Percentiles rank a stretch among this genome's conserved stretches.
These are phyloP conservation scores for Trachythela sp. DNA, from an alignment of 64 coral and sea anemone genomes.

Conservation along the genomic window DNA sequence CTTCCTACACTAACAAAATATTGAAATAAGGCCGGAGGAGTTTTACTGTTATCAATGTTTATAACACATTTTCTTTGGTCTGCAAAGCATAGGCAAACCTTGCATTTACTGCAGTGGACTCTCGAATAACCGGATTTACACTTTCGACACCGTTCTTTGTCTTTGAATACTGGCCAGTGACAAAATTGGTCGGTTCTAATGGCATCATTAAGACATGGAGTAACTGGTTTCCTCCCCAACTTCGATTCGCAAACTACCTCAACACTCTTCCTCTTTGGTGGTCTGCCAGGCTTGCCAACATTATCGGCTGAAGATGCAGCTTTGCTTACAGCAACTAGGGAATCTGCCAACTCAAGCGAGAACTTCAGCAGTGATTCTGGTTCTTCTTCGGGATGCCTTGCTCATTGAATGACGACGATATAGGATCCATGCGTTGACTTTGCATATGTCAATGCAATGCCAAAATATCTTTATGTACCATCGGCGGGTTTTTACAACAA, in stretches of 20 bases:
- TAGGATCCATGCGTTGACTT: no score
- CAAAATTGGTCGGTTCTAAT: not conserved
- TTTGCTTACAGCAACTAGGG: no score
- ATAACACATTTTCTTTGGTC: not conserved
- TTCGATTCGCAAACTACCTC: not conserved
- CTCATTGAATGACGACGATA: no score
- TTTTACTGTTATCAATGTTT: no score
- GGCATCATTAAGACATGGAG: not conserved
- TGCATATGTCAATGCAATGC: no score
- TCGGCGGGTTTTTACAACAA: no score
- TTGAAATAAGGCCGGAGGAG: no score
- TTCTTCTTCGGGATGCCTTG: no score
- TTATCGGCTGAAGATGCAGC: no score
- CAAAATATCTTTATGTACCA: no score
- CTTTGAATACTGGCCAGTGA: not conserved
- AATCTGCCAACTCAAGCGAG: not conserved
- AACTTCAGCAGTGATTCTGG: not conserved
- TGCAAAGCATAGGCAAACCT: no score
- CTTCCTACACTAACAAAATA: no score
- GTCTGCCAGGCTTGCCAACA: not conserved
- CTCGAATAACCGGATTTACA: not conserved
- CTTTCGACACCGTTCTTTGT: not conserved
- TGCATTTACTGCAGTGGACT: not conserved
- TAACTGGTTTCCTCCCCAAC: not conserved
- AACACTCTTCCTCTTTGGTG: not conserved